phyloP scores from a whole-genome alignment of 1,140 invertebrate genomes.

The Lanistes nyassanus region DNA sequence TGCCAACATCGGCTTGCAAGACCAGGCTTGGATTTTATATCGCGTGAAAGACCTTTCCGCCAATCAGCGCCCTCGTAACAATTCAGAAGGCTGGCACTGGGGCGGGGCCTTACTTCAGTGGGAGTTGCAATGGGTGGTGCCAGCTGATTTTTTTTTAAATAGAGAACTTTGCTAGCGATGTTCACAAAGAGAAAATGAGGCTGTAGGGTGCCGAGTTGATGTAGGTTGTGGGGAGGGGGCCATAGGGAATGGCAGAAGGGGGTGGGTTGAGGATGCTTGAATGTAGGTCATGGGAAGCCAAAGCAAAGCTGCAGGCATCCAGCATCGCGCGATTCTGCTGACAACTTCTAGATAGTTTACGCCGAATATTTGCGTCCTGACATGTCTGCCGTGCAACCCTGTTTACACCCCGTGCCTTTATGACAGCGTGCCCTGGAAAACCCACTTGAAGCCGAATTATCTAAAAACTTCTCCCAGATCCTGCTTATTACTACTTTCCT shows the following conservation, averaged over 20 bases:
- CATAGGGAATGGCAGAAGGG: background rate
- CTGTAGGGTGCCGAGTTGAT: background rate
- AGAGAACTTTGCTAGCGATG: background rate
- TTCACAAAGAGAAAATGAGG: background rate
- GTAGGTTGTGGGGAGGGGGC: background rate
- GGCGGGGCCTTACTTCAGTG: background rate
- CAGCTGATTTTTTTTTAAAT: background rate
- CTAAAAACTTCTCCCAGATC: too few species aligned
- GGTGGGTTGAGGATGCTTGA: background rate
- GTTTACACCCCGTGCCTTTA: too few species aligned
- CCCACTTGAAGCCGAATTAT: too few species aligned
- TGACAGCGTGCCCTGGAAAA: too few species aligned
- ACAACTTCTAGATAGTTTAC: too few species aligned
- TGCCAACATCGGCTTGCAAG: slow-evolving; percentile 1
- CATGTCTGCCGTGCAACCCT: too few species aligned
- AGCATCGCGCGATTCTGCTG: too few species aligned
- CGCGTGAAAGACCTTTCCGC: slow-evolving; percentile 8
- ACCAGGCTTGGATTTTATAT: slow-evolving; percentile 2
- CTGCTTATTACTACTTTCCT: too few species aligned
- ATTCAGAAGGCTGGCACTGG: background rate
- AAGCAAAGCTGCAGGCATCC: background rate
- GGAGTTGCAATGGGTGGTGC: background rate
- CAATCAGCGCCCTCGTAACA: background rate
- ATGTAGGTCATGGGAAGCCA: background rate
- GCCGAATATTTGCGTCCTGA: too few species aligned